These are phyloP conservation scores for Ataeniobius toweri DNA, from an alignment of 2,797 vertebrate species.

Conservation along the genomic window DNA sequence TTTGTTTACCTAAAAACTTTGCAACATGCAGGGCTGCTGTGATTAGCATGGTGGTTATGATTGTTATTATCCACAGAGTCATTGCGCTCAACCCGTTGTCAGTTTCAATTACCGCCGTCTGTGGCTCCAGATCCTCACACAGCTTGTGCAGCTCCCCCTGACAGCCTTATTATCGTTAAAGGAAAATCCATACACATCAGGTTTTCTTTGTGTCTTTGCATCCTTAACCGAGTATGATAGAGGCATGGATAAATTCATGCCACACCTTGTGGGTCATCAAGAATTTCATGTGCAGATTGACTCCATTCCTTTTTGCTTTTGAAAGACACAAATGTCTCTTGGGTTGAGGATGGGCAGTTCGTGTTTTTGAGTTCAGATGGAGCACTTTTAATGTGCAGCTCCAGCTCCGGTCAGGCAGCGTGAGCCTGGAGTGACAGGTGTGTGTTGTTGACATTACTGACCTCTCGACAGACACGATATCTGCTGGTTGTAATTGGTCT, in stretches of 20 bases:
- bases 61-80: conserved; percentile 78
- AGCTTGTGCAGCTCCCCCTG: conserved; percentile 41
- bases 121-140: conserved; percentile 68
- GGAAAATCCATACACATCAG: conserved; percentile 79
- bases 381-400: conserved; percentile 47
- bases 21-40: conserved; percentile 63
- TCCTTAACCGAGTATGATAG: conserved; percentile 58
- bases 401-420: conserved; percentile 15
- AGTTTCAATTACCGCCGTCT: conserved; percentile 81
- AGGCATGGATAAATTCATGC: conserved; percentile 43
- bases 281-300: conserved; percentile 44
- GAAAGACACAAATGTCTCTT: conserved; percentile 51
- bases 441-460: conserved; percentile 56
- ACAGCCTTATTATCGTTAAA: conserved; percentile 75
- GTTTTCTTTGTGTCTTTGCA: conserved; percentile 65
- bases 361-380: conserved; percentile 55
- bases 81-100: conserved; percentile 79
- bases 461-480: conserved; percentile 62
- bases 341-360: conserved; percentile 46
- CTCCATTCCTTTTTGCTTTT: conserved; percentile 37
- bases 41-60: conserved; percentile 80
- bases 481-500: conserved; percentile 66
- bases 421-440: conserved; percentile 58
- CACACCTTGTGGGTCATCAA: conserved; percentile 58
- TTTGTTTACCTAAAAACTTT: conserved; percentile 78